Conservation (phyloP, 1,140 invertebrate species). For the Drosophila albomicans region DNA sequence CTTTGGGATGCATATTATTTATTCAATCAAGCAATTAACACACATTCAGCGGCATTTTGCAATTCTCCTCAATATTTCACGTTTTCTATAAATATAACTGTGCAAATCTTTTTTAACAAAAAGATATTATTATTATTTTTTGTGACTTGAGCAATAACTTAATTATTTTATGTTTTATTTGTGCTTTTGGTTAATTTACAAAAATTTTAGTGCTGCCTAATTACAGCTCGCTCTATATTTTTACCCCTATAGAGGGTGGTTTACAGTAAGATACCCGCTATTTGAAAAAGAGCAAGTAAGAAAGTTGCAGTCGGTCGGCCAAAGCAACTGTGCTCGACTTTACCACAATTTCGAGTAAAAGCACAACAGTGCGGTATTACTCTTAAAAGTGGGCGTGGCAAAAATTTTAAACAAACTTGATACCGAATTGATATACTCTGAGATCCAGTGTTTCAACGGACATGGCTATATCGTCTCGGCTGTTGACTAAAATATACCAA, state of each 20-base stretch:
- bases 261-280: too few species aligned
- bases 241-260: conserved; percentile 27
- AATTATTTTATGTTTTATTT: conserved; percentile 58
- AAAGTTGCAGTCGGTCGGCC: too few species aligned
- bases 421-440: too few species aligned
- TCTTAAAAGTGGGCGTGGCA: too few species aligned
- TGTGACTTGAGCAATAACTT: conserved; percentile 41
- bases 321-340: too few species aligned
- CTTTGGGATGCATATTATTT: conserved; percentile 7
- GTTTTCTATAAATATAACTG: conserved; percentile 21
- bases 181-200: conserved; percentile 72
- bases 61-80: conserved; percentile 21
- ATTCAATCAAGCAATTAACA: conserved; percentile 33
- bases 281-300: not conserved
- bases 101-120: conserved; percentile 12
- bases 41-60: conserved; percentile 39
- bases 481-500: too few species aligned
- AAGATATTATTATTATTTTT: conserved; percentile 14
- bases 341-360: too few species aligned
- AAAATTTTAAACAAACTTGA: too few species aligned
- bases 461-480: too few species aligned
- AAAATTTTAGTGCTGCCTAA: conserved; percentile 71
- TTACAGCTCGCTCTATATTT: conserved; percentile 71
- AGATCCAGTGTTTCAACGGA: too few species aligned
- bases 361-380: too few species aligned